Percentiles rank a stretch among this genome's conserved stretches.
Conservation (phyloP, 2,113 vertebrate species). For the Halichoeres trimaculatus region DNA sequence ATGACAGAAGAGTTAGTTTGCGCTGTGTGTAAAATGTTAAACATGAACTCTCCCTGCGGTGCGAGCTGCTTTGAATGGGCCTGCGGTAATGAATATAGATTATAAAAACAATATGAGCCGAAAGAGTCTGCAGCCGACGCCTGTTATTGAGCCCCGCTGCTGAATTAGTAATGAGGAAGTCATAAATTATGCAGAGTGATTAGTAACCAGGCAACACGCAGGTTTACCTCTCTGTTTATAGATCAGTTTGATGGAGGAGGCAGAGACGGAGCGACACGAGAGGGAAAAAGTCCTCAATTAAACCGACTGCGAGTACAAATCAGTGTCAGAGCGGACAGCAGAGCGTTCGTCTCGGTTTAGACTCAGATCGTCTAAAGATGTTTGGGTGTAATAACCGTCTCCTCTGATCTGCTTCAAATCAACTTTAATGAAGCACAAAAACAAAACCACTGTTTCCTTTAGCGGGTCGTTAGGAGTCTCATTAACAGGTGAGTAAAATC, state of each 20-base stretch:
- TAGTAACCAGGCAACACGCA: constrained; percentile 62
- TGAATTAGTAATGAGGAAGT: constrained; percentile 65
- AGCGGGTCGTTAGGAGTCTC: not conserved
- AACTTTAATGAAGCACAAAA: not conserved
- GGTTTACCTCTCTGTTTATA: constrained; percentile 36
- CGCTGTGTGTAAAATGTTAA: constrained; percentile 11
- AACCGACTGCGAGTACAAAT: not conserved
- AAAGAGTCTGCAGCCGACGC: constrained; percentile 30
- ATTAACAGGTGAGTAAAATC: too few relatives aligned
- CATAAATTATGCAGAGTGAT: constrained; percentile 74
- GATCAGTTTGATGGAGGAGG: constrained; percentile 5
- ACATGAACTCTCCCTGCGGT: constrained; percentile 2
- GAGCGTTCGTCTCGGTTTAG: not conserved
- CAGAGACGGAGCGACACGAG: not conserved
- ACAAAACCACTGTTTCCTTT: not conserved
- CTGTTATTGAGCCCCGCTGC: constrained; percentile 43
- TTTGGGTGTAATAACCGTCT: not conserved
- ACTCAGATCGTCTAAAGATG: too few relatives aligned
- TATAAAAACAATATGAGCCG: constrained; percentile 52
- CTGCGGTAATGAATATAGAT: constrained; percentile 62
- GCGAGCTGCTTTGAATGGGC: not conserved
- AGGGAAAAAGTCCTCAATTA: not conserved
- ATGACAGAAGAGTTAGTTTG: not conserved
- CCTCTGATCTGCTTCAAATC: not conserved
- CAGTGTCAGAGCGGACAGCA: not conserved